Evolutionary conservation across 1,140 invertebrate genomes (phyloP).

Genomic region (Ditylenchus dipsaci): DNA sequence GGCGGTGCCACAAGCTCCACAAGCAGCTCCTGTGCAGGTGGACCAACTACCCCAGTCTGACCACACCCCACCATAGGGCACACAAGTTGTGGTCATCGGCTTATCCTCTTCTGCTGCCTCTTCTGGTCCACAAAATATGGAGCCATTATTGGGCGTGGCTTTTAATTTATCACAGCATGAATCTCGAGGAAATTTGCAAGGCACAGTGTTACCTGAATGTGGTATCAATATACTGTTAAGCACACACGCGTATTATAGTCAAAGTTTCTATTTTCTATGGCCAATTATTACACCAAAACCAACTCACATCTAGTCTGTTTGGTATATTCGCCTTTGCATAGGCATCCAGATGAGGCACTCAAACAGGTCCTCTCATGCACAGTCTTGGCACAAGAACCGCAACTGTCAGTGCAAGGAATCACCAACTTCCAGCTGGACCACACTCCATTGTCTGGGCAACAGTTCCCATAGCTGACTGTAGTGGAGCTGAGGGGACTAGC

Average conservation of each 20-base stretch:
- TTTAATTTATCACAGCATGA: not conserved
- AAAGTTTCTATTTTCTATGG: no score
- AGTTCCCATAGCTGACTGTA: not conserved
- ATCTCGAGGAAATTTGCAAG: not conserved
- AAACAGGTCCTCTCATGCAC: not conserved
- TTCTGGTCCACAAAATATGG: not conserved
- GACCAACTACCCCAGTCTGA: not conserved
- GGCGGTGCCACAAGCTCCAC: not conserved
- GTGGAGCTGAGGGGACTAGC: no score
- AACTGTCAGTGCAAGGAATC: not conserved
- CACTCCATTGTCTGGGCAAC: not conserved
- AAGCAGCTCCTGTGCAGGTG: not conserved
- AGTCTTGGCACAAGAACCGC: not conserved
- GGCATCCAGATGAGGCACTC: not conserved
- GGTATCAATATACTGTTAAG: no score
- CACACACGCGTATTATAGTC: no score
- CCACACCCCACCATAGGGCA: not conserved
- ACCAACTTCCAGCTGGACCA: not conserved
- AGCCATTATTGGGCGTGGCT: not conserved
- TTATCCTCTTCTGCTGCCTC: not conserved
- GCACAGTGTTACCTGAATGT: not conserved
- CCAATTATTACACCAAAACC: not conserved
- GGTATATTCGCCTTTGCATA: not conserved
- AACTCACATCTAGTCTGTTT: not conserved
- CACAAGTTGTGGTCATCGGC: not conserved